Base-by-base conservation (phyloP, 2,113 vertebrate genomes). In the Elephas maximus region DNA sequence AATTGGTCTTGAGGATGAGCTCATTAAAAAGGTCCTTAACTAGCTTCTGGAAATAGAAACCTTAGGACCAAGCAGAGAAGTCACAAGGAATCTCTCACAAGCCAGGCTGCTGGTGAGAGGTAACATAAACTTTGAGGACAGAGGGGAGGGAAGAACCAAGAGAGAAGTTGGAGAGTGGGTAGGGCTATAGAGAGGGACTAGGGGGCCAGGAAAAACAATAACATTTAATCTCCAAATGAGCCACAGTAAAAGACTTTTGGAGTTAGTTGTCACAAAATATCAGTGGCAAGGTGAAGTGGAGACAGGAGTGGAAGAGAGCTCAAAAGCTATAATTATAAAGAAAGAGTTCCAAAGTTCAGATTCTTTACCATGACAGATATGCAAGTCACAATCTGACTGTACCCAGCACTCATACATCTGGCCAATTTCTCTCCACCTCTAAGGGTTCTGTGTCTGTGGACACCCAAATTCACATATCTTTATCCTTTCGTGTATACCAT, bases 11-110 rank as follows among this genome's bases (percentile, higher is more conserved):
- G 20, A 94, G 53, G 53, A 77, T 88, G 94, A 93, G 48, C 91
- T 95, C 90, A 88, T 93, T 88, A 77, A 93, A 93, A 90, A 95
- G 77, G 85, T 83, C 12, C 44, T 95, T 95, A 96, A 92, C 84
- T 93, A 90, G 33, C 37, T 96, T 87, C 84, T 86, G 69, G 51
- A 97, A 90, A 80, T 76, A 77, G 78, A 78, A 91, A 67, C 44
- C 57, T 84, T 28, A 81, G 71, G 44, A 94, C 67, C 63, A 86
- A 89, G 60, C 21, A 95, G 85, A 84, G 67, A 92, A 77, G 69
- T 80, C 57, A 15, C 41, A 51, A 93, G 76, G 57, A 89, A 17
- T 62, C 37, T 93, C 44, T 97, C 51, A 8, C 9, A 71, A 37
- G 51, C 33, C 12, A 57, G 60, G 62, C 62, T 85, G 60, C 6